Conservation (phyloP, 2,113 vertebrate genomes). For the Trichomycterus rosablanca region DNA sequence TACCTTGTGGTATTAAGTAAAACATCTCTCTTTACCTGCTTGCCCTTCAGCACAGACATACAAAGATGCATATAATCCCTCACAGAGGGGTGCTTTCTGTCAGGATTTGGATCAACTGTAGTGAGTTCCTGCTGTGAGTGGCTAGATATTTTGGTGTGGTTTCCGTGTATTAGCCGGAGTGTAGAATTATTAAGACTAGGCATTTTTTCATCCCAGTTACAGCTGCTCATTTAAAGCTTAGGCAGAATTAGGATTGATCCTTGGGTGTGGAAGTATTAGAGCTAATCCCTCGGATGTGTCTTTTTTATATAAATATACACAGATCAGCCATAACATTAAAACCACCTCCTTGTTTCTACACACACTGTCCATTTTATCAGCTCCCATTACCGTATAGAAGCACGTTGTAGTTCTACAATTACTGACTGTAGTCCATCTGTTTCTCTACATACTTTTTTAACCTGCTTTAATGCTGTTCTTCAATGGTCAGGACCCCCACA, state of each 20-base stretch:
- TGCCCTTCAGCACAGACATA: conserved; percentile 7
- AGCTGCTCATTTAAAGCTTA: conserved; percentile 40
- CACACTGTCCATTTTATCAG: no score
- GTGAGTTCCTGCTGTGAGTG: conserved; percentile 31
- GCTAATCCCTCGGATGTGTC: conserved; percentile 44
- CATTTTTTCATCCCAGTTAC: conserved; percentile 53
- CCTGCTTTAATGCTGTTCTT: no score
- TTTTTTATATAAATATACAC: background rate
- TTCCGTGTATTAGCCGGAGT: conserved; percentile 5
- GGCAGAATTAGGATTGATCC: conserved; percentile 45
- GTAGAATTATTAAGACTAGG: conserved; percentile 21
- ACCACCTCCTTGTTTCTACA: no score
- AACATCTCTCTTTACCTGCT: conserved; percentile 14
- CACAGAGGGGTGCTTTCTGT: conserved; percentile 11
- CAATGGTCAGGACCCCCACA: no score
- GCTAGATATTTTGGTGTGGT: conserved; percentile 23
- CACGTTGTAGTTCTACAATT: no score
- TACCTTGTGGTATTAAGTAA: no score
- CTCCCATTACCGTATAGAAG: no score
- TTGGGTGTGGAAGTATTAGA: conserved; percentile 32
- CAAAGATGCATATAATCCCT: conserved; percentile 1
- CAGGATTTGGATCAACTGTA: background rate
- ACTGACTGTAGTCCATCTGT: no score
- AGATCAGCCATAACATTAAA: no score
- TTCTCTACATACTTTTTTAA: no score